Evolutionary conservation across 2,888 invertebrate species (phyloP), one percentile per base, ranked within the genome.

Genomic region (Abscondita cerata): DNA sequence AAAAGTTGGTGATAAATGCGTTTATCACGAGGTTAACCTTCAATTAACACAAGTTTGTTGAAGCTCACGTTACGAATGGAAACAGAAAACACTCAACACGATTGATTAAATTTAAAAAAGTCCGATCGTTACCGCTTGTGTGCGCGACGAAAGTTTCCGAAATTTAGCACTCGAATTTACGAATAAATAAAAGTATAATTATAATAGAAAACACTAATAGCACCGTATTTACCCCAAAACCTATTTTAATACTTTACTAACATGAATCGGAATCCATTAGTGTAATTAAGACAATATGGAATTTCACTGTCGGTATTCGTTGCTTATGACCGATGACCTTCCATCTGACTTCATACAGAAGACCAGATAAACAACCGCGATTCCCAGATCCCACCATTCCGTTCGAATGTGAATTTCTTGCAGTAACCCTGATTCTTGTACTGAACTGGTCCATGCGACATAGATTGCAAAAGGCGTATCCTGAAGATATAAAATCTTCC

Each of bases 391-490:
- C 59, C 60, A 52, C 60, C 63, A 63, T 55, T 34, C 36, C 46
- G 44, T 54, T 48, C 53, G 34, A 54, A 20, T 25, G 52, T 18
- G 20, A 20, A 54, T n/a, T 36, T 62, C 52, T 62, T 51, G 54
- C 46, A 68, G 70, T 79, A 78, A 79, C 79, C 78, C 78, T 78
- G 78, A 75, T 79, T 79, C 78, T 70, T 68, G 67, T 62, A 72
- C 68, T 70, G 68, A 78, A 77, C 80, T 78, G 79, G 80, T 80
- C 79, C 78, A 79, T 76, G 73, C 75, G 80, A 79, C 80, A 79
- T 70, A 79, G 78, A 73, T 80, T 77, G 76, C 72, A 75, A 71
- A 71, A 70, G 69, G 69, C 64, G 63, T 64, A 70, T 68, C 69
- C 71, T 73, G 70, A 64, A 75, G 75, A 77, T 80, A 80, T 80